Evolutionary conservation across 2,113 vertebrate species (phyloP).

Genomic region (Oenanthe melanoleuca): DNA sequence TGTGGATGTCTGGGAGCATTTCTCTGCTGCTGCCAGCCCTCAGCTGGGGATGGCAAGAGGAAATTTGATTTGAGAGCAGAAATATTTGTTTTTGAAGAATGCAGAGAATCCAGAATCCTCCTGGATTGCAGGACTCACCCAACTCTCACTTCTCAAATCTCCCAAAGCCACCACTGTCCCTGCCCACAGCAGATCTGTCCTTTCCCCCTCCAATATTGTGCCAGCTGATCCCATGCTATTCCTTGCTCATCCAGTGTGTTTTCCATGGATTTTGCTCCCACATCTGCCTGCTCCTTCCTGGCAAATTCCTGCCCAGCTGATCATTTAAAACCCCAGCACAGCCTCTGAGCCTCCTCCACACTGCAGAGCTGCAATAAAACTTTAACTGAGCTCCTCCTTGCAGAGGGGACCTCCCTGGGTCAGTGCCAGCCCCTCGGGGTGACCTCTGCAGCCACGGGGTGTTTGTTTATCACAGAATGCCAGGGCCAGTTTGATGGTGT

Average conservation of each 20-base stretch:
- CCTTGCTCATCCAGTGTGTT: not conserved
- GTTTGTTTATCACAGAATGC: not conserved
- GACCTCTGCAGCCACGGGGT: not conserved
- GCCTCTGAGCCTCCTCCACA: not conserved
- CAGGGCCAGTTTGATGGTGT: not conserved
- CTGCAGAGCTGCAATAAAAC: not conserved
- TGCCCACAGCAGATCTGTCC: not conserved
- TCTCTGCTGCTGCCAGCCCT: not conserved
- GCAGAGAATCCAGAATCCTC: not conserved
- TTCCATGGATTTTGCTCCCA: not conserved
- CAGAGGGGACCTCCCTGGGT: not conserved
- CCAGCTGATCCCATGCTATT: rapidly evolving
- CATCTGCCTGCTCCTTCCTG: not conserved
- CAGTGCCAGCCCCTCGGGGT: not conserved
- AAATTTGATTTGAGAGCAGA: not conserved
- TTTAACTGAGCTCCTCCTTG: not conserved
- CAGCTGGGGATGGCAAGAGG: not conserved
- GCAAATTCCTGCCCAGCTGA: not conserved
- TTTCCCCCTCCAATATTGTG: not conserved
- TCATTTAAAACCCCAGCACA: not conserved
- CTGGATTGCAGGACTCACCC: not conserved
- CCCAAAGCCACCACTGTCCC: not conserved
- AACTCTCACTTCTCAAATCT: not conserved
- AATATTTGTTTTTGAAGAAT: not conserved
- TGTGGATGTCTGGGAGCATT: not conserved